A percentile compares a stretch with the other conserved stretches of the same genome.
These are phyloP conservation scores for Morinoia aosen DNA, from an alignment of 2,888 invertebrate genomes.

Conservation along the genomic window DNA sequence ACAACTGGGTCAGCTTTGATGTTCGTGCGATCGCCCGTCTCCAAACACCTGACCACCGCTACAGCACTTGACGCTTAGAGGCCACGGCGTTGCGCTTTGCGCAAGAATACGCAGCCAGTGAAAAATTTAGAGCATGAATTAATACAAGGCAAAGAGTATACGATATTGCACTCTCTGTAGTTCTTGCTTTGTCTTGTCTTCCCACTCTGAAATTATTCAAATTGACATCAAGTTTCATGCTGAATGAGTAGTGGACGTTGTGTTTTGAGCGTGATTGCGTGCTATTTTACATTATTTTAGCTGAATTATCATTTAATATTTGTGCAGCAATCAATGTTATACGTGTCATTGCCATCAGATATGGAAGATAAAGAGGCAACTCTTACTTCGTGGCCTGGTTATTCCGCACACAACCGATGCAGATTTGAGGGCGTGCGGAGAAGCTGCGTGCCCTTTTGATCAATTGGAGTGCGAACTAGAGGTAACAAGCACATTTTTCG, in stretches of 20 bases:
- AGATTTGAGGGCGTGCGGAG: too few species aligned
- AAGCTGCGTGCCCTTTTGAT: too few species aligned
- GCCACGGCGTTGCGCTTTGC: too few species aligned
- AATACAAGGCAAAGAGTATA: background rate
- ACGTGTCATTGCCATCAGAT: background rate
- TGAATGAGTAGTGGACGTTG: background rate
- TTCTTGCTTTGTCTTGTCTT: background rate
- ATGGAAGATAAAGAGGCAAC: background rate
- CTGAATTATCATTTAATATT: background rate
- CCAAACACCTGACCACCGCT: background rate
- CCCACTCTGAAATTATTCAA: background rate
- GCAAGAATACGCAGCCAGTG: too few species aligned
- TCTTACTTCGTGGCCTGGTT: too few species aligned
- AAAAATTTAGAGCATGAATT: background rate
- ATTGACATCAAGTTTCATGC: background rate
- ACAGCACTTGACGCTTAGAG: background rate
- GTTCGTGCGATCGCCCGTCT: background rate
- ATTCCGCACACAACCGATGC: too few species aligned
- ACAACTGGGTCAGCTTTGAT: background rate
- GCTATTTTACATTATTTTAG: background rate
- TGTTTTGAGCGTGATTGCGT: background rate
- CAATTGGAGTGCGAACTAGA: background rate
- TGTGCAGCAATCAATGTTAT: background rate
- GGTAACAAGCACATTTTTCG: background rate
- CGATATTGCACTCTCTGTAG: background rate